Conservation (phyloP, 2,888 invertebrate species). For the Nomada hirtipes region DNA sequence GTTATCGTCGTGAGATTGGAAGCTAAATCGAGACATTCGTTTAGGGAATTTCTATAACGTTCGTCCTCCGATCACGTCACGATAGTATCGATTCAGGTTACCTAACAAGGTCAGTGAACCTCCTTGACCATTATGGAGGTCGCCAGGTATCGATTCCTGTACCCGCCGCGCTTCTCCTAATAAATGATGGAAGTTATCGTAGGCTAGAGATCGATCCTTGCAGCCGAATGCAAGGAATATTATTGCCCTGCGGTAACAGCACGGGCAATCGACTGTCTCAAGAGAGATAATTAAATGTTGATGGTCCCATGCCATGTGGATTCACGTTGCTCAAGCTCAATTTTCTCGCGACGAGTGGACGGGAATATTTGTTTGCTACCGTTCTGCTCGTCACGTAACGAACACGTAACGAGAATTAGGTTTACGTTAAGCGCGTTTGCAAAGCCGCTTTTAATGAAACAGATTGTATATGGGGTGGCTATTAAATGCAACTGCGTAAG, state of each 20-base stretch:
- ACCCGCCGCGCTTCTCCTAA: conserved; percentile 37
- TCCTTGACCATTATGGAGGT: conserved; percentile 70
- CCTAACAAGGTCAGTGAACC: conserved; percentile 69
- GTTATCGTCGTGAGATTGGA: conserved; percentile 43
- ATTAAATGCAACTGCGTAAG: conserved; percentile 36
- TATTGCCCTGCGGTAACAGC: not conserved
- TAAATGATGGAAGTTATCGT: conserved; percentile 61
- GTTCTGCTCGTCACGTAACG: not conserved
- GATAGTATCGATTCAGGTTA: conserved; percentile 57
- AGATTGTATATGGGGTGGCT: conserved; percentile 7
- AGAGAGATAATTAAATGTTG: not conserved
- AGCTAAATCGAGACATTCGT: conserved; percentile 47
- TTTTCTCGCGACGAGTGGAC: not conserved
- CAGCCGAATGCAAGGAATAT: conserved; percentile 17
- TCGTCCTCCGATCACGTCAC: conserved; percentile 33
- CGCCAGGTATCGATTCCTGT: conserved; percentile 64
- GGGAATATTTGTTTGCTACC: not conserved
- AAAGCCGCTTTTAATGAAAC: conserved; percentile 23
- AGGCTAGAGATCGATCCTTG: conserved; percentile 45
- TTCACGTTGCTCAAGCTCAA: not conserved
- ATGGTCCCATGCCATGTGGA: not conserved
- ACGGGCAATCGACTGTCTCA: not conserved
- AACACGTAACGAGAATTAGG: conserved; percentile 5
- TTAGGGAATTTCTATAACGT: conserved; percentile 53
- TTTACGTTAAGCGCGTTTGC: not conserved